Conservation (phyloP, 2,113 vertebrate species). For the Proteles cristata region DNA sequence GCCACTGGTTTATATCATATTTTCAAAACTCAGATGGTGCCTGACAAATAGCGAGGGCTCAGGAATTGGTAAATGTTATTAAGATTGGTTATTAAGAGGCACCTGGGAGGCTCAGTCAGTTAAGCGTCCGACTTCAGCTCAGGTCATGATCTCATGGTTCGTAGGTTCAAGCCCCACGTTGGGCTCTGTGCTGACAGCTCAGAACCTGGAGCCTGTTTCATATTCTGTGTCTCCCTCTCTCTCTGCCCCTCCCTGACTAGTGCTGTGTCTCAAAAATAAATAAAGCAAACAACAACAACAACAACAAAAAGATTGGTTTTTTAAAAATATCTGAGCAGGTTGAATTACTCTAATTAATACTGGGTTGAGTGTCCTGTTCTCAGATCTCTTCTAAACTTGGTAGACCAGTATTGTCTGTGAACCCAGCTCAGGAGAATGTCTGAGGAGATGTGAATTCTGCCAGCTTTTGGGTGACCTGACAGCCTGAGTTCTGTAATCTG, state of each 20-base stretch:
- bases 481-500: background rate
- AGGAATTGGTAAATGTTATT: background rate
- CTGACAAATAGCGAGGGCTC: background rate
- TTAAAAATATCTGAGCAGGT: background rate
- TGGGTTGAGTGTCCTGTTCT: background rate
- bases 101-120: too few species aligned
- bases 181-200: too few species aligned
- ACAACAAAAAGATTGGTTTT: too few species aligned
- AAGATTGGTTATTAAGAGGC: background rate
- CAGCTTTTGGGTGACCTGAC: background rate
- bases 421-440: background rate
- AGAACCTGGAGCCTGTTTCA: too few species aligned
- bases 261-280: too few species aligned
- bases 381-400: background rate
- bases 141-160: too few species aligned
- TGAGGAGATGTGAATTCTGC: background rate
- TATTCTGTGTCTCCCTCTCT: too few species aligned
- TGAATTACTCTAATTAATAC: fast-evolving
- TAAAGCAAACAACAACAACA: too few species aligned
- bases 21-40: background rate
- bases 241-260: too few species aligned
- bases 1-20: background rate
- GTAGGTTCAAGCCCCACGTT: too few species aligned
- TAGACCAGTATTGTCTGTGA: background rate
- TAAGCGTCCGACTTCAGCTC: too few species aligned